Percentiles rank a stretch among this genome's conserved stretches.
Conservation (phyloP, 2,888 invertebrate species). For the Aspidiotus destructor region DNA sequence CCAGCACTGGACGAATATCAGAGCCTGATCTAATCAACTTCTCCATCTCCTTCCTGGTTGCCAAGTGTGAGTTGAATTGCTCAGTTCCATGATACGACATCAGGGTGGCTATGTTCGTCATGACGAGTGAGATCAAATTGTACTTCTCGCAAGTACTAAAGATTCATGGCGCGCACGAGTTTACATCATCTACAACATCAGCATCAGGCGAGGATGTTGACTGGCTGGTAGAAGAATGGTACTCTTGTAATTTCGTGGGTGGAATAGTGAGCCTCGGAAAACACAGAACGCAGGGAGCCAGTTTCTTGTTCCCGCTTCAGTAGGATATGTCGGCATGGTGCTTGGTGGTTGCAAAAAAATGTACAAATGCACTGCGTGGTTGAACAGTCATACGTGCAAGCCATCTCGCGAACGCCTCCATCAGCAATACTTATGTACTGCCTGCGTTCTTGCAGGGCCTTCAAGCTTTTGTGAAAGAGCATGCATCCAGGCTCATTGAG, state of each 20-base stretch:
- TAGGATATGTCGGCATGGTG: neutral
- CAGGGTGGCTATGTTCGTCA: neutral
- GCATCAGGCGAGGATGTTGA: neutral
- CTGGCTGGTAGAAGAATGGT: neutral
- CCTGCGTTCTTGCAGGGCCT: neutral
- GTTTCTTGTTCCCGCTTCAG: neutral
- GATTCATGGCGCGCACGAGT: neutral
- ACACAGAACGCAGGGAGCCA: neutral
- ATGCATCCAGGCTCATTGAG: neutral
- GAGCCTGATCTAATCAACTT: neutral
- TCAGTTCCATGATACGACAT: neutral
- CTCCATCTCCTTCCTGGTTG: neutral
- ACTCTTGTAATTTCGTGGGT: neutral
- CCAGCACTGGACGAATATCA: neutral
- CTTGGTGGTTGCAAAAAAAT: neutral
- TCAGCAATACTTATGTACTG: neutral
- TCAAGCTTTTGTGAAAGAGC: neutral
- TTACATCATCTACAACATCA: neutral
- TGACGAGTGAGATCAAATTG: neutral
- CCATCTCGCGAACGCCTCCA: neutral
- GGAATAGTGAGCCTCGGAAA: slow-evolving; percentile 1
- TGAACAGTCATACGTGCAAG: too few relatives aligned
- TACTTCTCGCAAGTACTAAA: neutral
- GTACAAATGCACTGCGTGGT: too few relatives aligned
- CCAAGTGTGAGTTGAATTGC: neutral